phyloP scores from a whole-genome alignment of 2,797 vertebrate species.

The Pipistrellus pipistrellus region DNA sequence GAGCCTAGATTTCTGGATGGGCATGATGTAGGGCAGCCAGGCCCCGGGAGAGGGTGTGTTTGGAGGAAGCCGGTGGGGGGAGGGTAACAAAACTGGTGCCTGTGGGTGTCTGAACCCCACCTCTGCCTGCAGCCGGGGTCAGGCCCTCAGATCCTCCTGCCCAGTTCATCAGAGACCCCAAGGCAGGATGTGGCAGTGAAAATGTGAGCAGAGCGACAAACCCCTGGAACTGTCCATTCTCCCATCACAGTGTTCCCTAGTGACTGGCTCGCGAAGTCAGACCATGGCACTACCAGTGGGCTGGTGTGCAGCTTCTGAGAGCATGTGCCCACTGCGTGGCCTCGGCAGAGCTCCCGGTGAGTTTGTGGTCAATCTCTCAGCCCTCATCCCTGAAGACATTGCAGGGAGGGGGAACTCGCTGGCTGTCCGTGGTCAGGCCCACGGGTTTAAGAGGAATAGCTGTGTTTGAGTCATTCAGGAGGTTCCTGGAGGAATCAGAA shows the following conservation, averaged over 20 bases:
- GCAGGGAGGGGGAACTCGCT: background rate
- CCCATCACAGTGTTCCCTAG: rapidly evolving
- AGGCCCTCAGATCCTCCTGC: background rate
- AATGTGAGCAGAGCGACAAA: background rate
- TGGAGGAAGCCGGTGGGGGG: background rate
- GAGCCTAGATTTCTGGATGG: background rate
- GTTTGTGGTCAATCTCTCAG: background rate
- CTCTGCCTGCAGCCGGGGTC: background rate
- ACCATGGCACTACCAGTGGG: rapidly evolving
- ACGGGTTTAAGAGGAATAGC: background rate
- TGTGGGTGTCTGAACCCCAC: background rate
- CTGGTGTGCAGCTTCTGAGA: background rate
- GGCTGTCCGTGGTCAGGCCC: background rate
- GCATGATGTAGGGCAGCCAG: background rate
- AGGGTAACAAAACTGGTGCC: background rate
- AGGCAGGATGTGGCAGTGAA: background rate
- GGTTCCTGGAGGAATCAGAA: background rate
- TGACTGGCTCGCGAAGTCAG: background rate
- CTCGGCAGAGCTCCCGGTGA: background rate
- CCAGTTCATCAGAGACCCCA: background rate
- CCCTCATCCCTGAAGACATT: background rate
- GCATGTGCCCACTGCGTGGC: background rate
- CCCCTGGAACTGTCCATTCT: background rate
- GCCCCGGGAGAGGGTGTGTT: background rate
- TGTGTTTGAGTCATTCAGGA: too few species aligned